Evolutionary conservation across 1,140 invertebrate species (phyloP), one percentile per base, ranked within the genome.

Genomic region (Hesperophylax magnus): DNA sequence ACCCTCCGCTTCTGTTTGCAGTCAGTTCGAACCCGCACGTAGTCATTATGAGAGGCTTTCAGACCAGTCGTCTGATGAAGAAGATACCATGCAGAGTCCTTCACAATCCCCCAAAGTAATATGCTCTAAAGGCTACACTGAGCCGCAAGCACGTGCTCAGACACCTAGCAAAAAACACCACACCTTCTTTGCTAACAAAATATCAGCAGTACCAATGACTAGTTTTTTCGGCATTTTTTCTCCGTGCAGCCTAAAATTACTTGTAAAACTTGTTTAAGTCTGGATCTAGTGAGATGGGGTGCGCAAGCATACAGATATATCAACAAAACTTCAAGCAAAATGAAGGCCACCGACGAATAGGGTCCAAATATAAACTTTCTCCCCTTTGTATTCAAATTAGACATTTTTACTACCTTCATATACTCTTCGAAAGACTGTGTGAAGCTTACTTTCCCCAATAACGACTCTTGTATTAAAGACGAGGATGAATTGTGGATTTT

Each of bases 401-500:
- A 20, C 67, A 71, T 71, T 71, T 71, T 18, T 71, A 71, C 67
- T 71, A 18, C 18, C 8, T 47, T 20, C 67, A 47, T n/a, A 20
- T n/a, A 17, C 67, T 53, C n/a, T 6, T 52, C 27, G 20, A 7
- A 71, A 71, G 8, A 47, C 22, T 47, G n/a, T 53, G 15, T 20
- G 34, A 8, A 39, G 67, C 67, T 53, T 22, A 22, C 67, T 47
- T 47, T 18, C 67, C 39, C 34, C 67, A 71, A 71, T 47, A 71
- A 39, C 9, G 67, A 71, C 67, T 71, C 67, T 71, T 17, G 71
- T 75, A 75, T 75, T 75, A 56, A 75, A 75, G 71, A 75, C 71
- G 54, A 54, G 71, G 71, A 75, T 75, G 71, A 75, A 58, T 75
- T 58, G 71, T 75, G 71, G 71, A 75, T 75, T 75, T 75, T 67